These are phyloP conservation scores for Psephotus haematonotus DNA, from an alignment of 2,113 vertebrate species.

Conservation along the genomic window DNA sequence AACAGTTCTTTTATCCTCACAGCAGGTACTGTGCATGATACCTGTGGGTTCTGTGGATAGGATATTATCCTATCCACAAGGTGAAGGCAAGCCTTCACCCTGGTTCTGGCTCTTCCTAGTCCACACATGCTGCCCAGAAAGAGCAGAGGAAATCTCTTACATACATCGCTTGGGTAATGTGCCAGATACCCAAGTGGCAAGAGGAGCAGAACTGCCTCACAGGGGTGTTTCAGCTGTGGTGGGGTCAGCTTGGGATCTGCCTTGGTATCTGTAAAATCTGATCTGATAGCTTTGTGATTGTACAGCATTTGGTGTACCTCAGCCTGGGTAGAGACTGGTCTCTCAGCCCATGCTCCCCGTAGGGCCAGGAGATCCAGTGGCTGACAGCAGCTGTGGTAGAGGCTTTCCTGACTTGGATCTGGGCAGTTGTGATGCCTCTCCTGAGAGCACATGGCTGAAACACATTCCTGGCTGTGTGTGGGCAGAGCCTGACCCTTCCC, in stretches of 20 bases:
- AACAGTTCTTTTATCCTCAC: neutral
- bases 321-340: rapidly evolving
- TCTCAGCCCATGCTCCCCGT: neutral
- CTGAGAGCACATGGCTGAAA: rapidly evolving
- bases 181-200: rapidly evolving
- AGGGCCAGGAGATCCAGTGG: neutral
- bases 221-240: neutral
- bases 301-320: neutral
- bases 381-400: rapidly evolving
- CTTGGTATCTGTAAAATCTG: neutral
- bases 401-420: neutral
- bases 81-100: neutral
- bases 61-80: neutral
- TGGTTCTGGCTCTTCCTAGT: neutral
- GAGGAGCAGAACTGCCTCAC: neutral
- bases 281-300: neutral
- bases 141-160: neutral
- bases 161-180: neutral
- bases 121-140: neutral
- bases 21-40: neutral
- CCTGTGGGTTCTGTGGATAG: neutral
- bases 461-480: rapidly evolving
- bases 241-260: neutral
- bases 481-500: neutral
- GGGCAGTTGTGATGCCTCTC: neutral